Evolutionary conservation across 2,797 vertebrate species (phyloP), one percentile per base, ranked within the genome.

Genomic region (Chlorospingus semifuscus): DNA sequence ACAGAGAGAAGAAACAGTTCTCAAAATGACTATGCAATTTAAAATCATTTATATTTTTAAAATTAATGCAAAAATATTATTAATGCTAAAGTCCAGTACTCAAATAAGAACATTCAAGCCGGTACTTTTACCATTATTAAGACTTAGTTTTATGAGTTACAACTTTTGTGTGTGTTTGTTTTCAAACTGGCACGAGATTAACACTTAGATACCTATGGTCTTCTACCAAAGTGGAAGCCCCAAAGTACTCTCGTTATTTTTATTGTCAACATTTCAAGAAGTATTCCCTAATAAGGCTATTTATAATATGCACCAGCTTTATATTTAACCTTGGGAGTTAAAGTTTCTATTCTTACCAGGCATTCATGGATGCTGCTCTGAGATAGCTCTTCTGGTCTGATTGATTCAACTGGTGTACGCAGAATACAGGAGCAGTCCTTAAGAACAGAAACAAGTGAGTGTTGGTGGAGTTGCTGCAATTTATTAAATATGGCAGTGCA

Each of bases 371-470:
- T 96, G 96, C 98, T 98, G 97, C 98, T 98, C 95, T 98, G 98
- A 96, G 99, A 99, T 77, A 97, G 98, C 90, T 99, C 99, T 97
- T 99, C 99, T 96, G 98, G 97, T 98, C 98, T 98, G 97, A 99
- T 97, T 80, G 99, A 97, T 98, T 99, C 99, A 98, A 99, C 98
- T 96, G 98, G 98, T 95, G 99, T 98, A 97, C 98, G 98, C 94
- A 99, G 98, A 98, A 99, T 98, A 97, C 99, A 99, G 98, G 99
- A 99, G 98, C 99, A 99, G 98, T 99, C 99, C 99, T 99, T 86
- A 34, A 94, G 94, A 96, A 87, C 27, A 97, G 46, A 96, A 97
- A 78, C 27, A 68, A 69, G 77, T 55, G 36, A 95, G 56, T 47
- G 8, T 76, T 83, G 90, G 15, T 37, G 21, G 24, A 83, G 30